Evolutionary conservation across 2,797 vertebrate genomes (phyloP).

Genomic region (Geotrypetes seraphini): DNA sequence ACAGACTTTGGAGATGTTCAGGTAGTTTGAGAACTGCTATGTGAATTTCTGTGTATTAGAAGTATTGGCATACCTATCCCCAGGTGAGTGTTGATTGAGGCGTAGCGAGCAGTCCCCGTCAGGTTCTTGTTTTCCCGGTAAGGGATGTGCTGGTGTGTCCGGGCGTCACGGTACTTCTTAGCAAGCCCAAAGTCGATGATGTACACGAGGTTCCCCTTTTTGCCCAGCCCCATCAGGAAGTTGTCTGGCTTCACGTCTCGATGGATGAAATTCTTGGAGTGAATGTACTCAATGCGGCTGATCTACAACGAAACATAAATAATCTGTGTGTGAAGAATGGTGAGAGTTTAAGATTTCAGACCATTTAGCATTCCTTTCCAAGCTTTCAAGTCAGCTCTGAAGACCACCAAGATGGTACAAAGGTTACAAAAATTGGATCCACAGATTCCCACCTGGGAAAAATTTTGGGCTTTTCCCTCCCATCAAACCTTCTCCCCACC

Average conservation of each 20-base stretch:
- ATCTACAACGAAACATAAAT: constrained; percentile 63
- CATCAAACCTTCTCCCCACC: too few relatives aligned
- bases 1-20: too few relatives aligned
- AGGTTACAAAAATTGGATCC: too few relatives aligned
- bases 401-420: too few relatives aligned
- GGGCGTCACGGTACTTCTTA: constrained; percentile 90
- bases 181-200: constrained; percentile 96
- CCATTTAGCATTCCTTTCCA: too few relatives aligned
- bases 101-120: constrained; percentile 89
- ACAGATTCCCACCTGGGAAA: too few relatives aligned
- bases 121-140: constrained; percentile 97
- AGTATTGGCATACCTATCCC: constrained; percentile 78
- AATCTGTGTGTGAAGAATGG: too few relatives aligned
- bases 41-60: too few relatives aligned
- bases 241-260: constrained; percentile 93
- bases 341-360: too few relatives aligned
- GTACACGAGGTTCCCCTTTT: constrained; percentile 93
- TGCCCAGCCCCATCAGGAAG: constrained; percentile 93
- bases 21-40: too few relatives aligned
- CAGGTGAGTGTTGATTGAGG: constrained; percentile 94
- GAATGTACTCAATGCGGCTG: constrained; percentile 93
- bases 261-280: constrained; percentile 97
- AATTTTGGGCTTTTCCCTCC: too few relatives aligned
- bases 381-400: too few relatives aligned
- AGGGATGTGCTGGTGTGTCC: constrained; percentile 95